phyloP scores from a whole-genome alignment of 2,888 invertebrate species.

The Scaptodrosophila latifasciaeformis region DNA sequence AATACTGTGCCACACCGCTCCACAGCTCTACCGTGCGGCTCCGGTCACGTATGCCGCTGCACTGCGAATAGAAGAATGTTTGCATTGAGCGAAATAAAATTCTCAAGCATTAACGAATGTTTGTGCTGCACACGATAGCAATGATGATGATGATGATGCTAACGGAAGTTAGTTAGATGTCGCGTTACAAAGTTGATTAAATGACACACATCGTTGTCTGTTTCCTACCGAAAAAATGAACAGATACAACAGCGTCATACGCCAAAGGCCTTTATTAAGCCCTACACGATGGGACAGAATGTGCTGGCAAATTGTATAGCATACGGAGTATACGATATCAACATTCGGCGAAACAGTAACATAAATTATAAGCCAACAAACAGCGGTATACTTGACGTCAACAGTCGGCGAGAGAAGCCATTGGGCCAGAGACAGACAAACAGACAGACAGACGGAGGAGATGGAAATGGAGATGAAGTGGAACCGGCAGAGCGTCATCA shows the following conservation, averaged over 20 bases:
- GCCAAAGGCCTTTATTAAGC: too few relatives aligned
- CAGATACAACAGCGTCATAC: too few relatives aligned
- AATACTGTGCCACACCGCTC: conserved; percentile 75
- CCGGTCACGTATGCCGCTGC: conserved; percentile 72
- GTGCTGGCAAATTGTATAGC: conserved; percentile 50
- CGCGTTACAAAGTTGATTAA: neutral
- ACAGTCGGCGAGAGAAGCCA: conserved; percentile 6
- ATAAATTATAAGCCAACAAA: conserved; percentile 47
- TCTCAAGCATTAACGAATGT: too few relatives aligned
- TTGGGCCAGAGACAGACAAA: neutral
- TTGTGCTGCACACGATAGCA: neutral
- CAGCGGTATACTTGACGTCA: conserved; percentile 2
- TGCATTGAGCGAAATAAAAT: too few relatives aligned
- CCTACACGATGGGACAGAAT: too few relatives aligned
- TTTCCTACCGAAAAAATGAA: too few relatives aligned
- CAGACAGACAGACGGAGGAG: too few relatives aligned
- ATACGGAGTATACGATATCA: conserved; percentile 31
- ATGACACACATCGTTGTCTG: neutral
- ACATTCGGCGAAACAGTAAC: conserved; percentile 17
- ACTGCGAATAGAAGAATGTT: too few relatives aligned
- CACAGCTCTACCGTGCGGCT: conserved; percentile 74
- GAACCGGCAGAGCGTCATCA: too few relatives aligned
- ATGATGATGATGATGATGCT: conserved; percentile 36
- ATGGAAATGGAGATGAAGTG: too few relatives aligned
- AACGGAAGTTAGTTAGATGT: conserved; percentile 36